These are phyloP conservation scores for Picus viridis DNA, from an alignment of 2,797 vertebrate genomes.

Conservation along the genomic window DNA sequence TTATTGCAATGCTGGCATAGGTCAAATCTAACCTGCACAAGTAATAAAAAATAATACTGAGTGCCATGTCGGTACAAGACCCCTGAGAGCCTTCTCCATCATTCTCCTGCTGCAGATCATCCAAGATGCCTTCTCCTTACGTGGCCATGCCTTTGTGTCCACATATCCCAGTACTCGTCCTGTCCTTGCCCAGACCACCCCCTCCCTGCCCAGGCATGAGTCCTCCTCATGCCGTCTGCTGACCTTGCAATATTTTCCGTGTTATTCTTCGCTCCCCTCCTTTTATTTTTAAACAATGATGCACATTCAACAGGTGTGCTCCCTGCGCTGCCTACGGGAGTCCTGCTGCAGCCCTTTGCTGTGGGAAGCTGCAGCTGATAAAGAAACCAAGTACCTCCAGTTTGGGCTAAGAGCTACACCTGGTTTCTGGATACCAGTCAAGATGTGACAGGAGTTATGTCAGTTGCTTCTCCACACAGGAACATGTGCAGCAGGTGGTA, in stretches of 20 bases:
- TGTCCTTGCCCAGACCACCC: neutral
- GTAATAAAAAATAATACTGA: neutral
- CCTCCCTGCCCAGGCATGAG: neutral
- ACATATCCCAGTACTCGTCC: neutral
- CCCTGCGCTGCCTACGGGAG: neutral
- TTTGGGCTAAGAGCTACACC: neutral
- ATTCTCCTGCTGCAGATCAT: neutral
- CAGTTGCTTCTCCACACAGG: neutral
- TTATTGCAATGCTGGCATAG: neutral
- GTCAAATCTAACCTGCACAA: neutral
- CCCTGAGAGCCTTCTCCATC: neutral
- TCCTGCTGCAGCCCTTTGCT: neutral
- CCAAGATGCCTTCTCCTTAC: neutral
- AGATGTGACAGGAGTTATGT: neutral
- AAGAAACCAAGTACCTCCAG: neutral
- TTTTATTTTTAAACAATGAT: slow-evolving; percentile 54
- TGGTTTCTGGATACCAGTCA: neutral
- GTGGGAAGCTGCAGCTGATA: rapidly evolving
- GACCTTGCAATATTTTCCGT: slow-evolving; percentile 35
- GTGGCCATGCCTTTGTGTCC: neutral
- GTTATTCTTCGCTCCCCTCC: slow-evolving; percentile 2
- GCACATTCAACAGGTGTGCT: neutral
- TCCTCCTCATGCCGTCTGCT: neutral
- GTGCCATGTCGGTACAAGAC: neutral
- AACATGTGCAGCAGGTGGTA: neutral